Evolutionary conservation across 2,888 invertebrate genomes (phyloP).

Genomic region (Ceriagrion tenellum): DNA sequence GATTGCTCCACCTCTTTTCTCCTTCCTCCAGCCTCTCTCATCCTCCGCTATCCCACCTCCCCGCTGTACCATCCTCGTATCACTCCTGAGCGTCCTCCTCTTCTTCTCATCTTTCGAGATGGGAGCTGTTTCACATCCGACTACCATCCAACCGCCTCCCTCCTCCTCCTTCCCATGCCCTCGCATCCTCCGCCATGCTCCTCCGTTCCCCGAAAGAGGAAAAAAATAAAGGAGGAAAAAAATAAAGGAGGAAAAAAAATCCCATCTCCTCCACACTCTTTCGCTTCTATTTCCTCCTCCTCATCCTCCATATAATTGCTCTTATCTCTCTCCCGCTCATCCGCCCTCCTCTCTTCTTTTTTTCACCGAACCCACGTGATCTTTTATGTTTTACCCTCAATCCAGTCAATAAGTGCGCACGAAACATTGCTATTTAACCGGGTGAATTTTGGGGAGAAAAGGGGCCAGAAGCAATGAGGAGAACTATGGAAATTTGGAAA

Average conservation of each 20-base stretch:
- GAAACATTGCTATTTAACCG: too few relatives aligned
- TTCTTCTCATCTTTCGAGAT: not conserved
- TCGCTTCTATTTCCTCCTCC: not conserved
- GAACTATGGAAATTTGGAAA: too few relatives aligned
- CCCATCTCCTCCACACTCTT: not conserved
- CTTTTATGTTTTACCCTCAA: not conserved
- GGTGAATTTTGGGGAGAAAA: too few relatives aligned
- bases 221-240: not conserved
- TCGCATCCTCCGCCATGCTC: not conserved
- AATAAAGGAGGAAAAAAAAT: not conserved
- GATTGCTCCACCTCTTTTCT: not conserved
- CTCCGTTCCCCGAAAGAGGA: not conserved
- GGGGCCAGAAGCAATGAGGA: too few relatives aligned
- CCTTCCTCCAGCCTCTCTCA: not conserved
- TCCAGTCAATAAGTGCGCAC: too few relatives aligned
- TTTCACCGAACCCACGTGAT: not conserved
- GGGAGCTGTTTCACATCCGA: constrained; percentile 2
- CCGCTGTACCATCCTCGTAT: not conserved
- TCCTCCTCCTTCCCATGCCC: not conserved
- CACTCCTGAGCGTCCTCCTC: not conserved
- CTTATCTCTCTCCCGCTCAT: not conserved
- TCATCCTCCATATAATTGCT: not conserved
- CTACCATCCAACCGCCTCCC: too few relatives aligned
- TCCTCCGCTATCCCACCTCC: not conserved
- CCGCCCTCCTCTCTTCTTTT: too few relatives aligned